phyloP scores from a whole-genome alignment of 2,888 invertebrate genomes.

The Morpho deidamia region DNA sequence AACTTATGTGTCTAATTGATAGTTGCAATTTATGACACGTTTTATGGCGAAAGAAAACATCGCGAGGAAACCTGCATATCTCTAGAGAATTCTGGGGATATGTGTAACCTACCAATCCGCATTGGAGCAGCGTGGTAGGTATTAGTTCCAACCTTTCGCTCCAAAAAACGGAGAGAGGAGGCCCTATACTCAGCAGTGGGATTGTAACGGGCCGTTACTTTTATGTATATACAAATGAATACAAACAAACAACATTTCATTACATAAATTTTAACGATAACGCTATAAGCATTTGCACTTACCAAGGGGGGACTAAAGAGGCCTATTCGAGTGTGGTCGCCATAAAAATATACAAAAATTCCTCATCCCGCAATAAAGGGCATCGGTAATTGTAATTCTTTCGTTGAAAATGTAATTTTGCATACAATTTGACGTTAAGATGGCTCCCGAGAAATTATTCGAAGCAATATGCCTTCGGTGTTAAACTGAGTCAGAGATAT shows the following conservation, averaged over 20 bases:
- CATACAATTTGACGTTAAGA: conserved; percentile 58
- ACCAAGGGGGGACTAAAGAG: conserved; percentile 37
- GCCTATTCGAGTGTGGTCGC: conserved; percentile 55
- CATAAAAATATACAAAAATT: conserved; percentile 57
- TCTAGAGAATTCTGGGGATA: too few species aligned
- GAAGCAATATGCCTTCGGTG: conserved; percentile 37
- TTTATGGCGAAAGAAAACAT: too few species aligned
- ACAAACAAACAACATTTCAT: conserved; percentile 43
- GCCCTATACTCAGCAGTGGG: too few species aligned
- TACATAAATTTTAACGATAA: conserved; percentile 72
- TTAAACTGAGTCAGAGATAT: conserved; percentile 13
- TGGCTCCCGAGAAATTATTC: conserved; percentile 42
- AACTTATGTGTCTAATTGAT: too few species aligned
- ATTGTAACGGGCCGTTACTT: too few species aligned
- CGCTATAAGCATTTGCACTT: conserved; percentile 49
- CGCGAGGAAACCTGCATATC: too few species aligned
- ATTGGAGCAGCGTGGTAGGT: too few species aligned
- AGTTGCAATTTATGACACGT: too few species aligned
- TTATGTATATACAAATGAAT: conserved; percentile 17
- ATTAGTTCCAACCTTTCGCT: too few species aligned
- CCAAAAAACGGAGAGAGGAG: too few species aligned
- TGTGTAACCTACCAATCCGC: too few species aligned
- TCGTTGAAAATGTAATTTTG: conserved; percentile 52
- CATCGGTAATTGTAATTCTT: conserved; percentile 56
- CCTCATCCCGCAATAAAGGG: conserved; percentile 51